A percentile compares a stretch with the other conserved stretches of the same genome.
These are phyloP conservation scores for Mobula hypostoma DNA, from an alignment of 2,113 vertebrate genomes.

Conservation along the genomic window DNA sequence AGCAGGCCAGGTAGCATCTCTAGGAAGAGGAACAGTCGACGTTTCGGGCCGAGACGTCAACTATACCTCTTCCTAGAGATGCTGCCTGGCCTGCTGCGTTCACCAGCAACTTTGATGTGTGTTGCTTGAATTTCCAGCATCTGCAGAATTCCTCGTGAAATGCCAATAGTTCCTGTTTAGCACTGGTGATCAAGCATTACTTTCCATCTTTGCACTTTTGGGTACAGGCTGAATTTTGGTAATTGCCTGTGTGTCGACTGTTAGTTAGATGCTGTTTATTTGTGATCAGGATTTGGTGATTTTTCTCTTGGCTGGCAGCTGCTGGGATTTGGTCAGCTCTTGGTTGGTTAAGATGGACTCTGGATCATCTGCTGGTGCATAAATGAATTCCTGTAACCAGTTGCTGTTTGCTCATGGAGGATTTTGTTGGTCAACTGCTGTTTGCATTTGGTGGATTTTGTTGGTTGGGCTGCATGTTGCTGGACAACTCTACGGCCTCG, in stretches of 20 bases:
- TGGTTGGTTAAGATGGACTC: not conserved
- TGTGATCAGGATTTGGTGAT: not conserved
- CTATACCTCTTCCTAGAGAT: too few relatives aligned
- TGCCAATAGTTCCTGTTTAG: too few relatives aligned
- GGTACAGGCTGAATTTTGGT: not conserved
- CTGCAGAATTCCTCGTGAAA: too few relatives aligned
- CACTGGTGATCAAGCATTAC: too few relatives aligned
- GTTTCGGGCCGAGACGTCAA: too few relatives aligned
- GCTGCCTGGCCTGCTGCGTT: too few relatives aligned
- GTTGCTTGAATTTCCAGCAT: too few relatives aligned
- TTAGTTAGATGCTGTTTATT: not conserved
- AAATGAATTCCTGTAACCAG: not conserved
- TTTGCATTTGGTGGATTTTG: not conserved
- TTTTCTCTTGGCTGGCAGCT: not conserved
- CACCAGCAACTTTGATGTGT: too few relatives aligned
- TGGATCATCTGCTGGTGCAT: not conserved
- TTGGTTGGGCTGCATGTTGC: not conserved
- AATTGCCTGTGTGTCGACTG: not conserved
- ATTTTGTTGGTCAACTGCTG: not conserved
- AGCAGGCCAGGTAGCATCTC: too few relatives aligned
- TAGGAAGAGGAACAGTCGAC: too few relatives aligned
- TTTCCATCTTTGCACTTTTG: not conserved
- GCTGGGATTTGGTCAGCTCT: not conserved
- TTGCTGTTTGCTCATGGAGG: not conserved
- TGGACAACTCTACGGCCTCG: not conserved